A percentile compares a stretch with the other conserved stretches of the same genome.
These are phyloP conservation scores for Boloria selene DNA, from an alignment of 2,888 invertebrate genomes.

Conservation along the genomic window DNA sequence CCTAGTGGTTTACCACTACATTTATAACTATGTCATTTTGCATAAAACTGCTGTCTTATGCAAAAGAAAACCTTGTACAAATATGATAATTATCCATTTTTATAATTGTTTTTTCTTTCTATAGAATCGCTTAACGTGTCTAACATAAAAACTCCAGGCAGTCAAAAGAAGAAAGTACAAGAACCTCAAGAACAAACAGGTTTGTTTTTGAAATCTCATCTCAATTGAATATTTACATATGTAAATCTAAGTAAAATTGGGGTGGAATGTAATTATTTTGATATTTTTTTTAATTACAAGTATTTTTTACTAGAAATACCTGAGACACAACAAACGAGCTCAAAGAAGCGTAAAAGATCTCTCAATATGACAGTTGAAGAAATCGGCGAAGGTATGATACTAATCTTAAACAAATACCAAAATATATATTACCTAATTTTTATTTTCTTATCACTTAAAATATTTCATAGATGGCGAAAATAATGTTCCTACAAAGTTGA, in stretches of 20 bases:
- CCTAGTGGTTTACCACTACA: too few relatives aligned
- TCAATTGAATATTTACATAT: too few relatives aligned
- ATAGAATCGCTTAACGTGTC: slow-evolving; percentile 14
- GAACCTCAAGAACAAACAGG: neutral
- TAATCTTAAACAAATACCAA: neutral
- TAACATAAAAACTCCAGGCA: slow-evolving; percentile 21
- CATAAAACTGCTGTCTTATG: neutral
- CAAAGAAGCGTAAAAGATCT: slow-evolving; percentile 54
- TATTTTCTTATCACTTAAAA: neutral
- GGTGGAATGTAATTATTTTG: too few relatives aligned
- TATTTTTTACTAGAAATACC: neutral
- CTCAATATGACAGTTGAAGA: slow-evolving; percentile 34
- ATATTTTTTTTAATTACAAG: too few relatives aligned
- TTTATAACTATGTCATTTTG: neutral
- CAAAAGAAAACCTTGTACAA: too few relatives aligned
- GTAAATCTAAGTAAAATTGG: too few relatives aligned
- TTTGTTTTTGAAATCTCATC: neutral
- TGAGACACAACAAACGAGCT: slow-evolving; percentile 27
- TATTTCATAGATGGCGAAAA: slow-evolving; percentile 3
- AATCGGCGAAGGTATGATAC: slow-evolving; percentile 34
- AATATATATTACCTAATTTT: too few relatives aligned
- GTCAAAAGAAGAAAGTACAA: slow-evolving; percentile 23
- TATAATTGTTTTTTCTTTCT: neutral
- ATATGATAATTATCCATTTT: too few relatives aligned
- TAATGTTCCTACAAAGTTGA: slow-evolving; percentile 8